Evolutionary conservation across 2,888 invertebrate genomes (phyloP).

Genomic region (Muscina levida): DNA sequence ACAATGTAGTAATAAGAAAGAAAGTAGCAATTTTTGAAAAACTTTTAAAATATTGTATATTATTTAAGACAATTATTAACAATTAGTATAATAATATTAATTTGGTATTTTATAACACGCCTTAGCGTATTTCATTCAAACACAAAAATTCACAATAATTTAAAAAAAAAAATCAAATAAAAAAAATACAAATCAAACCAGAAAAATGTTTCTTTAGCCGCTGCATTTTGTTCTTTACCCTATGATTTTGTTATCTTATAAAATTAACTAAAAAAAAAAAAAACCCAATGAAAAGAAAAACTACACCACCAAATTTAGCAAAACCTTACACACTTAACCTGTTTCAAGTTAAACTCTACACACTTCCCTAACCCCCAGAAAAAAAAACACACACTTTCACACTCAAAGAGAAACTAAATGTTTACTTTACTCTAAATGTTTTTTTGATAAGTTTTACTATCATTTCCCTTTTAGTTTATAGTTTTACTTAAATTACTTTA

Average conservation of each 20-base stretch:
- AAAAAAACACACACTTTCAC: neutral
- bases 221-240: too few species aligned
- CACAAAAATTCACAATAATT: neutral
- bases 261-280: neutral
- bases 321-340: slow-evolving; percentile 5
- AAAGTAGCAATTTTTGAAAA: too few species aligned
- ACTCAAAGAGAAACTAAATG: slow-evolving; percentile 12
- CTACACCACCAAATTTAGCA: too few species aligned
- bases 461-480: slow-evolving; percentile 9
- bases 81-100: too few species aligned
- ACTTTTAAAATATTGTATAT: too few species aligned
- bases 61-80: too few species aligned
- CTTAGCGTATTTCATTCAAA: too few species aligned
- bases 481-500: neutral
- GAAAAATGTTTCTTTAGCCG: neutral
- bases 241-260: slow-evolving; percentile 6
- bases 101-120: too few species aligned
- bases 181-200: neutral
- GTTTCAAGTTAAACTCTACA: neutral
- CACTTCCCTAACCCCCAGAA: too few species aligned
- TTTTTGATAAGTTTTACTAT: neutral
- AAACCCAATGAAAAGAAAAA: neutral
- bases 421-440: slow-evolving; percentile 38
- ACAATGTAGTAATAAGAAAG: too few species aligned
- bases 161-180: neutral